These are phyloP conservation scores for Drosophila nr. fundita DNA, from an alignment of 2,888 invertebrate species.

Conservation along the genomic window DNA sequence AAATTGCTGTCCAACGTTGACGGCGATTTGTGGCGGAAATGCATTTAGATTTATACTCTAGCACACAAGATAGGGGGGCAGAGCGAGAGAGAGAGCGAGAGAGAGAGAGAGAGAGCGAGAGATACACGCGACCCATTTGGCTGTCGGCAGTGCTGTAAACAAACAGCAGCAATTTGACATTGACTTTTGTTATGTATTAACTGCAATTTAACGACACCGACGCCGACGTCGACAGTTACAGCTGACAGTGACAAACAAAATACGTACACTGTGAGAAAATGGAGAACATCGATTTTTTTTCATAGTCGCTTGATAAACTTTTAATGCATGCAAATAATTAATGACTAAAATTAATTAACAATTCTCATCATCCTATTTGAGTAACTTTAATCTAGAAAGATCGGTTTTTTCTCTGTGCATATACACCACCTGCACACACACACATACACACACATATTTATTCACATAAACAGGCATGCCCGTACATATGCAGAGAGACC, in stretches of 20 bases:
- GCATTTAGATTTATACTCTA: slow-evolving; percentile 58
- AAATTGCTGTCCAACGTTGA: slow-evolving; percentile 51
- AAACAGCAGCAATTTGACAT: slow-evolving; percentile 59
- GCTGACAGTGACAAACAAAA: slow-evolving; percentile 15
- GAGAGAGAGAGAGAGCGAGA: slow-evolving; percentile 6
- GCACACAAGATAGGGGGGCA: slow-evolving; percentile 7
- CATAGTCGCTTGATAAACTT: neutral
- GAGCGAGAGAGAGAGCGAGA: slow-evolving; percentile 4
- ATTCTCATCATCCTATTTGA: neutral
- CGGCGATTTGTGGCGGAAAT: slow-evolving; percentile 67
- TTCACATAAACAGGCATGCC: neutral
- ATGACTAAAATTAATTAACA: neutral
- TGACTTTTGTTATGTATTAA: slow-evolving; percentile 73
- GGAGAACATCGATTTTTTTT: neutral
- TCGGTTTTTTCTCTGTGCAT: neutral
- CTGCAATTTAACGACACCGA: slow-evolving; percentile 69
- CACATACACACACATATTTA: slow-evolving; percentile 4
- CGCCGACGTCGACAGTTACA: slow-evolving; percentile 16
- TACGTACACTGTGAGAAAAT: neutral
- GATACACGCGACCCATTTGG: slow-evolving; percentile 45
- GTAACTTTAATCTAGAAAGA: neutral
- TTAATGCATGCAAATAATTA: neutral
- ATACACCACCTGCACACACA: slow-evolving; percentile 4
- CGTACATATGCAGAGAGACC: neutral
- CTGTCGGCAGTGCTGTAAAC: slow-evolving; percentile 44